Conservation (phyloP, 2,797 vertebrate genomes). For the Acipenser oxyrinchus region DNA sequence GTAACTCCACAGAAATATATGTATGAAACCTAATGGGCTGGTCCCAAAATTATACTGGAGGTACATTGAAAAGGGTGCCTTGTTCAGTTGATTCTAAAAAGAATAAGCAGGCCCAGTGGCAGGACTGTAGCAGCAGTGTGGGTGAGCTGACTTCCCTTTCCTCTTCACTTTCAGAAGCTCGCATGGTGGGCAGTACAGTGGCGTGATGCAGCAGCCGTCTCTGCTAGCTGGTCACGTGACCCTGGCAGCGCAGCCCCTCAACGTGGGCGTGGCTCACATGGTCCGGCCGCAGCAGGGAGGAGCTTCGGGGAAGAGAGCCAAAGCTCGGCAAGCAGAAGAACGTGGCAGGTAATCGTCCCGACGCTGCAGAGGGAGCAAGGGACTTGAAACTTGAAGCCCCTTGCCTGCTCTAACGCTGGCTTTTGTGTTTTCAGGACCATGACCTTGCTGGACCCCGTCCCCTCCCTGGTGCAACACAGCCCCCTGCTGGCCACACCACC, state of each 20-base stretch:
- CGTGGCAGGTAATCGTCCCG: constrained; percentile 61
- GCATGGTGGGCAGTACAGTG: constrained; percentile 80
- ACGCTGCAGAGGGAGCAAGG: not conserved
- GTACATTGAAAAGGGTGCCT: too few species aligned
- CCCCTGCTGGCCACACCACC: constrained; percentile 59
- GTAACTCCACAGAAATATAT: too few species aligned
- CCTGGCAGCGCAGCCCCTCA: constrained; percentile 64
- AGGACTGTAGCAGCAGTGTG: not conserved
- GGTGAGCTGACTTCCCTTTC: not conserved
- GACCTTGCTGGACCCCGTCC: constrained; percentile 58
- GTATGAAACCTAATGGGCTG: too few species aligned
- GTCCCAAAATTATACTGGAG: too few species aligned
- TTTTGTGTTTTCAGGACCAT: constrained; percentile 51
- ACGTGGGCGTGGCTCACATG: constrained; percentile 62
- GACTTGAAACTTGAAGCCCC: not conserved
- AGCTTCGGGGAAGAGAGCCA: constrained; percentile 73
- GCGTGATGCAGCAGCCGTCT: constrained; percentile 73
- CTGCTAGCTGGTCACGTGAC: constrained; percentile 66
- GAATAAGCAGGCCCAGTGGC: too few species aligned
- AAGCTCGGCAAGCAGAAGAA: constrained; percentile 59
- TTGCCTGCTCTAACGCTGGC: not conserved
- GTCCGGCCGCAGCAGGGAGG: constrained; percentile 75
- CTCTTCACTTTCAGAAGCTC: constrained; percentile 50
- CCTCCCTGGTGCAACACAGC: constrained; percentile 69
- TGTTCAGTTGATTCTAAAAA: too few species aligned